phyloP scores from a whole-genome alignment of 2,888 invertebrate species.

The Lamellibrachia satsuma region DNA sequence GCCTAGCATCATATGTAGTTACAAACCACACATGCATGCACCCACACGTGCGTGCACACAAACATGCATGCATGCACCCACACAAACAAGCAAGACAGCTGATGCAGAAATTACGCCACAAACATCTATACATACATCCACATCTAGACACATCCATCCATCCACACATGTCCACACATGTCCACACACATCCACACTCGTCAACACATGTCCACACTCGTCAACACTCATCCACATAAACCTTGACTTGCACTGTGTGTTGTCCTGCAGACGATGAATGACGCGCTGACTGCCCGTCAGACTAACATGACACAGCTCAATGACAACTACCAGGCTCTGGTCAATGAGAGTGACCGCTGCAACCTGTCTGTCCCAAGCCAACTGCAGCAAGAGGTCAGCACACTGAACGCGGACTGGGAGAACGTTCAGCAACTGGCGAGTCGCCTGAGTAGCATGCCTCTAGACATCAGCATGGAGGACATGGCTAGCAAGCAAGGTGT shows the following conservation, averaged over 20 bases:
- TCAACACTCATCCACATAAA: not conserved
- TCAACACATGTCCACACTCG: too few relatives aligned
- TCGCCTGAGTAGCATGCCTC: slow-evolving; percentile 42
- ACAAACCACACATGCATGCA: too few relatives aligned
- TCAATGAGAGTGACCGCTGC: slow-evolving; percentile 46
- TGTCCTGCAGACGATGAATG: slow-evolving; percentile 52
- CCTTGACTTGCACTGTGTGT: not conserved
- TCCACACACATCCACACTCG: too few relatives aligned
- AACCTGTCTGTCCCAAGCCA: slow-evolving; percentile 48
- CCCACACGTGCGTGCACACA: too few relatives aligned
- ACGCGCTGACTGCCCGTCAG: slow-evolving; percentile 53
- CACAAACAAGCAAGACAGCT: too few relatives aligned
- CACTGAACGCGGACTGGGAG: slow-evolving; percentile 58
- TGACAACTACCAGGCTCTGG: slow-evolving; percentile 45
- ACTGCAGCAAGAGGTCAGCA: slow-evolving; percentile 51
- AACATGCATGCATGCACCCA: too few relatives aligned
- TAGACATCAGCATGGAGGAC: slow-evolving; percentile 48
- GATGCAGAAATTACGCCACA: too few relatives aligned
- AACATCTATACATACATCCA: not conserved
- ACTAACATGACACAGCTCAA: slow-evolving; percentile 53
- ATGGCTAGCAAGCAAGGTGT: slow-evolving; percentile 46
- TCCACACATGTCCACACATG: too few relatives aligned
- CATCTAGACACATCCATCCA: too few relatives aligned
- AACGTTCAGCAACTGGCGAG: slow-evolving; percentile 49
- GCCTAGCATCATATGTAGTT: not conserved